These are phyloP conservation scores for Dolichotis patagonum DNA, from an alignment of 2,113 vertebrate species.

Conservation along the genomic window DNA sequence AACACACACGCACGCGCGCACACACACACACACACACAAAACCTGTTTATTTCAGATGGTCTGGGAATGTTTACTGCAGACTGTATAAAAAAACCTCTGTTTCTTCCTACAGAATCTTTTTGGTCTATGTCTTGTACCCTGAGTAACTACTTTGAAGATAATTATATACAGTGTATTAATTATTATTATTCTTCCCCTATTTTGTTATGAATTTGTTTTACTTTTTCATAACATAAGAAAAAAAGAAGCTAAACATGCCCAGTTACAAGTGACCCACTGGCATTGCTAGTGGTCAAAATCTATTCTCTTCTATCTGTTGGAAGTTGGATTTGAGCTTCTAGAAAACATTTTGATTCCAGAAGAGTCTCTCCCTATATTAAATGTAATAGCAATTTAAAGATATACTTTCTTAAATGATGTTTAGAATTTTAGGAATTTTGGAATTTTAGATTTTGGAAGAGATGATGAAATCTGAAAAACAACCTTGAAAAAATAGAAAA, in stretches of 20 bases:
- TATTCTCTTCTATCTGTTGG: neutral
- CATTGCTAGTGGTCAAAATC: neutral
- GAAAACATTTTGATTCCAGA: neutral
- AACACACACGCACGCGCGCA: neutral
- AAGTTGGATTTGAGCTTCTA: neutral
- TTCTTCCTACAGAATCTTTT: neutral
- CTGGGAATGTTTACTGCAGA: neutral
- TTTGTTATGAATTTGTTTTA: neutral
- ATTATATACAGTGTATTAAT: neutral
- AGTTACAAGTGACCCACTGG: neutral
- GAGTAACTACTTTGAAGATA: neutral
- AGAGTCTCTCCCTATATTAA: neutral
- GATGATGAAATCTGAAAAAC: neutral
- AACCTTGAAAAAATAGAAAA: neutral
- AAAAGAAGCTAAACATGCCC: neutral
- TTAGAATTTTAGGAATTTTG: neutral
- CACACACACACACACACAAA: neutral
- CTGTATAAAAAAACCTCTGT: neutral
- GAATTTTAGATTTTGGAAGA: constrained; percentile 13
- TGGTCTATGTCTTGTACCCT: neutral
- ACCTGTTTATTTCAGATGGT: neutral
- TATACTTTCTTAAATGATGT: neutral
- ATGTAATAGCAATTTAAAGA: neutral
- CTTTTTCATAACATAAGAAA: neutral
- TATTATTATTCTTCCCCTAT: neutral